phyloP scores from a whole-genome alignment of 1,140 invertebrate species.

The Diploscapter pachys region DNA sequence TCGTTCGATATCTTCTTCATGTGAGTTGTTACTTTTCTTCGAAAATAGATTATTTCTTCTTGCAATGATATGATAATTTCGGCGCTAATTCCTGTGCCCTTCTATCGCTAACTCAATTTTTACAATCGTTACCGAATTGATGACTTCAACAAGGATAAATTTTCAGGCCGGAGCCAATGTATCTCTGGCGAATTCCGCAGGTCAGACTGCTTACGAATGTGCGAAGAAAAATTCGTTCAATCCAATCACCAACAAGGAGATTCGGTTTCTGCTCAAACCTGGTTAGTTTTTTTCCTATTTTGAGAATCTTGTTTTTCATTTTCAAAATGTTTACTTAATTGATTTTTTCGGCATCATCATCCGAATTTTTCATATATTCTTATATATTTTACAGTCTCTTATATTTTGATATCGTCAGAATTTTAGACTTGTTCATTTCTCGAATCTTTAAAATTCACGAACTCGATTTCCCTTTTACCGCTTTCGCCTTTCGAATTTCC shows the following conservation, averaged over 20 bases:
- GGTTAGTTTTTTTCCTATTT: conserved; percentile 25
- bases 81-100: no score
- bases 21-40: conserved; percentile 14
- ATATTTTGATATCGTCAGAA: background rate
- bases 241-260: conserved; percentile 40
- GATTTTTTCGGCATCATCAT: background rate
- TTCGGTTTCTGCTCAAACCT: conserved; percentile 38
- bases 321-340: background rate
- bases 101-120: no score
- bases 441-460: background rate
- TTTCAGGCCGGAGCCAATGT: conserved; percentile 30
- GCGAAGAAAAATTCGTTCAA: conserved; percentile 37
- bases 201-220: conserved; percentile 29
- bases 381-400: background rate
- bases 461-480: background rate
- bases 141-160: background rate
- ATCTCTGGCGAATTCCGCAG: conserved; percentile 26
- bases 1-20: conserved; percentile 33
- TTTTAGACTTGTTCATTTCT: background rate
- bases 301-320: background rate
- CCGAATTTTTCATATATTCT: background rate
- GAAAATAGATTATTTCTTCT: background rate
- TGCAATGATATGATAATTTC: no score
- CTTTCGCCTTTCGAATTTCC: no score
- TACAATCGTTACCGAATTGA: no score